phyloP scores from a whole-genome alignment of 2,113 vertebrate genomes.

The Pangasianodon gigas region DNA sequence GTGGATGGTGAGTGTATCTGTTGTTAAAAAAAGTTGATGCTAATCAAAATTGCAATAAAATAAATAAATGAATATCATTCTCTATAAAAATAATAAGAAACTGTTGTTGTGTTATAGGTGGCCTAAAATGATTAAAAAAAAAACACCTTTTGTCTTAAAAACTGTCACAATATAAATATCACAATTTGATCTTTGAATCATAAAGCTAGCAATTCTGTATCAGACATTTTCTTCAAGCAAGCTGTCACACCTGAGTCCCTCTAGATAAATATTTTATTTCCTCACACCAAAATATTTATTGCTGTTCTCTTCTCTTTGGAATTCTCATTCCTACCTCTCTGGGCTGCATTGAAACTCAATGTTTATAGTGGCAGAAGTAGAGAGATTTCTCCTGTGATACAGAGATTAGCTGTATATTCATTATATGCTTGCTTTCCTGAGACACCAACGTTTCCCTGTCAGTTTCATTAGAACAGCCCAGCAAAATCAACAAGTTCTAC shows the following conservation, averaged over 20 bases:
- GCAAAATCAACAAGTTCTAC: conserved; percentile 60
- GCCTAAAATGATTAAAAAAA: background rate
- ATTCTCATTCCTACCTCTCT: conserved; percentile 22
- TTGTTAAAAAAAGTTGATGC: background rate
- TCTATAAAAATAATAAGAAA: background rate
- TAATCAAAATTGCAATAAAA: background rate
- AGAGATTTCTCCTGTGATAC: conserved; percentile 39
- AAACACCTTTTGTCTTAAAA: background rate
- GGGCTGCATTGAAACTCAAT: background rate
- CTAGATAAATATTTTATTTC: conserved; percentile 43
- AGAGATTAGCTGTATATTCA: conserved; percentile 43
- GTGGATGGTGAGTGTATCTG: background rate
- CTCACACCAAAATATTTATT: conserved; percentile 40
- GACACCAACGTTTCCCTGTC: conserved; percentile 25
- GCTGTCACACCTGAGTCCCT: conserved; percentile 25
- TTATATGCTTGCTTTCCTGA: conserved; percentile 28
- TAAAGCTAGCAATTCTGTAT: background rate
- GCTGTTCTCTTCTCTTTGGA: conserved; percentile 21
- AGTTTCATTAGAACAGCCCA: conserved; percentile 39
- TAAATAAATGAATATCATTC: background rate
- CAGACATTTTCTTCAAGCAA: conserved; percentile 7
- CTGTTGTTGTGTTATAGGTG: background rate
- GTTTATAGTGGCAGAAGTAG: conserved; percentile 40
- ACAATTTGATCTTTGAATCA: background rate
- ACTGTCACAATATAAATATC: background rate